Evolutionary conservation across 2,888 invertebrate species (phyloP), one percentile per base, ranked within the genome.

Genomic region (Sericinus montela): DNA sequence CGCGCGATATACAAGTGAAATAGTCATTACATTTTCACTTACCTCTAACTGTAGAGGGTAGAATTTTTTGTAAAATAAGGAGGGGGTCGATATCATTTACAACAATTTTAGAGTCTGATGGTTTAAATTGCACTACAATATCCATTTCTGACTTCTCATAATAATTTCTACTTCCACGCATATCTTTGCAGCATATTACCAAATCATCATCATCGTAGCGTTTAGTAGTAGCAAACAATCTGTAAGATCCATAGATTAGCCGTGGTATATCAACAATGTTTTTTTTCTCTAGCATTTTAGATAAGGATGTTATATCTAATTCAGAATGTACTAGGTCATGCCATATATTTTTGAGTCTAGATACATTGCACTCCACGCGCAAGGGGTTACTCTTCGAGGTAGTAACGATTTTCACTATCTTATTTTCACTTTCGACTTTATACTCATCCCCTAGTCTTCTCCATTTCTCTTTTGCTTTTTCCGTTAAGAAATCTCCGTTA

Each of bases 401-500:
- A 4, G 10, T 5, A 5, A 76, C 72, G 19, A 84, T 58, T 14
- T 79, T 67, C 0, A 67, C 73, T 29, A 65, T 53, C 16, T 57
- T 61, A 38, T 45, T 48, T 16, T 48, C 32, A 16, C 56, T 15
- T 3, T 36, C 19, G 7, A 39, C 42, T 6, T 45, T 37, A 35
- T 14, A 28, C 6, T 57, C 45, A 4, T 58, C 56, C 0, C 49
- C 45, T 0, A 71, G 66, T 59, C 81, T 77, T 39, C 61, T 72
- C 88, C 88, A 88, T 56, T 80, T 87, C 52, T 82, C 73, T 57
- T 78, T 86, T n/a, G 72, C 82, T 60, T 61, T 78, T 1, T 83
- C 84, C 2, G 84, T 84, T 49, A 88, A 67, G 55, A 79, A 88
- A 53, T 88, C 88, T 1, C 88, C 88, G 46, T 88, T 85, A 53